phyloP scores from a whole-genome alignment of 1,140 invertebrate genomes.

The Brachionus paranguensis region DNA sequence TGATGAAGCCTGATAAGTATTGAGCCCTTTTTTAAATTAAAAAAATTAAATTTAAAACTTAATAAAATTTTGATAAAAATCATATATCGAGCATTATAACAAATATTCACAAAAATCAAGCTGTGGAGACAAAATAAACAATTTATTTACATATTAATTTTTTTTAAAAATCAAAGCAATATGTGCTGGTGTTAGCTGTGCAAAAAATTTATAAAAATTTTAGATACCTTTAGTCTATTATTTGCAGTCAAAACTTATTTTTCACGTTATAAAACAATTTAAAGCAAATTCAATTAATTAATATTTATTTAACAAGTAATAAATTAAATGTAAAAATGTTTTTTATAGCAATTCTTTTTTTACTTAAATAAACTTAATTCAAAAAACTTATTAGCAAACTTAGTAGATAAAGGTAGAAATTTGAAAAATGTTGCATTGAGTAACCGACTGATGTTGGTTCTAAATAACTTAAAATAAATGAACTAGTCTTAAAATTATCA shows the following conservation, averaged over 20 bases:
- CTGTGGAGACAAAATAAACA: background rate
- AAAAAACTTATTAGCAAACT: background rate
- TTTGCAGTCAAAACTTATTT: background rate
- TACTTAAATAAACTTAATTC: background rate
- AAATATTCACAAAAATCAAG: too few relatives aligned
- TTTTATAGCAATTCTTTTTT: background rate
- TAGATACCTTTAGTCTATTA: background rate
- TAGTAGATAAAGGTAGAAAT: background rate
- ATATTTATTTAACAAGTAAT: background rate
- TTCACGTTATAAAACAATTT: background rate
- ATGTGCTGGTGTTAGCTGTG: background rate
- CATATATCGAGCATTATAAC: too few relatives aligned
- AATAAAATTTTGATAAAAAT: too few relatives aligned
- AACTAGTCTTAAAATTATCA: background rate
- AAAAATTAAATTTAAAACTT: background rate
- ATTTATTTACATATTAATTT: background rate
- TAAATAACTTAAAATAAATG: constrained; percentile 24
- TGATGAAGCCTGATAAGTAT: background rate
- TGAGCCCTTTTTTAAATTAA: background rate
- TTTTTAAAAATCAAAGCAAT: background rate
- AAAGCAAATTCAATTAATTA: background rate
- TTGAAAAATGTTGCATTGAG: background rate
- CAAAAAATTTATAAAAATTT: background rate
- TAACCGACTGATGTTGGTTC: background rate
- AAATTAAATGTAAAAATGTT: background rate